Evolutionary conservation across 2,113 vertebrate species (phyloP), one percentile per base, ranked within the genome.

Genomic region (Perca flavescens): DNA sequence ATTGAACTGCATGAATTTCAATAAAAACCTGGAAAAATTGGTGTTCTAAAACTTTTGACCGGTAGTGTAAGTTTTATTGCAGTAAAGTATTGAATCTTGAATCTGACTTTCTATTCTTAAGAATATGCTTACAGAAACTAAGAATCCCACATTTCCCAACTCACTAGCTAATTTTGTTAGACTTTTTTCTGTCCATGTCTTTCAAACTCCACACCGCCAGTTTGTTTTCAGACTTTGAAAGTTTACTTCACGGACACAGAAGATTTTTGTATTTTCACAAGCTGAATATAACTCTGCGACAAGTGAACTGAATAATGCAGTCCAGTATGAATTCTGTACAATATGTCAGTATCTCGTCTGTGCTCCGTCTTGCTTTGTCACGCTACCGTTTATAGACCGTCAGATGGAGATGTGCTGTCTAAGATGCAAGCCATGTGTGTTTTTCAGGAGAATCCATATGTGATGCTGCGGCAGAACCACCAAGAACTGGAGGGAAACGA

Each of bases 391-490:
- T 52, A 15, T 49, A 50, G 40, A 22, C 31, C 2, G 22, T 66
- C 46, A 40, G 2, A 62, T n/a, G 3, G 13, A 14, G 22, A 36
- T 46, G 19, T 25, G 52, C 22, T 60, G 11, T 15, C 19, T 54
- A 5, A 17, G 64, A 58, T 10, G 19, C 21, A 52, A 71, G 54
- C 52, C 13, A 0, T 75, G 19, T 83, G 15, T 80, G 25, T 75
- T 94, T 95, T 96, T 86, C 96, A 99, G 98, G 98, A 99, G 95
- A 99, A 99, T 94, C 98, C 98, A 0, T 99, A 99, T 28, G 96
- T 99, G 88, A 99, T 99, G 98, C 96, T 99, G 91, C 97, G 97
- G 91, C 94, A 92, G 76, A 98, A 99, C 93, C 95, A 99, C 93
- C 97, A 98, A 86, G 96, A 97, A 54, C 95, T 99, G 88, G 96